Percentiles rank a stretch among this genome's conserved stretches.
Evolutionary conservation across 2,888 invertebrate genomes (phyloP).

Genomic region (Scaptomyza tumidula): DNA sequence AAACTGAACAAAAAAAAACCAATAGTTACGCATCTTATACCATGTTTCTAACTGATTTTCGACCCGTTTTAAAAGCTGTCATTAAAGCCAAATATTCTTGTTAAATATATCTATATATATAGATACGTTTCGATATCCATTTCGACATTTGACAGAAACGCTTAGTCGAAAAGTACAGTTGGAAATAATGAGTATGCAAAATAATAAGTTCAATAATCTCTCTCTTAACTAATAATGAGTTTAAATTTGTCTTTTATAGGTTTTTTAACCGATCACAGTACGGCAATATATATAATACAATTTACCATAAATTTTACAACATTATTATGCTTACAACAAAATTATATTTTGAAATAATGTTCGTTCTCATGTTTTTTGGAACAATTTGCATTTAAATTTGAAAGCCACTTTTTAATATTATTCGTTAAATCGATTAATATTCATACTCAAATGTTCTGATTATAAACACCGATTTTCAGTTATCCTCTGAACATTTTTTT

Average conservation of each 20-base stretch:
- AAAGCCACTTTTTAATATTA: neutral
- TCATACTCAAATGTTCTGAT: neutral
- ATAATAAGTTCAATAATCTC: neutral
- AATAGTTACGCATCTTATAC: neutral
- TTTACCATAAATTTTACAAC: too few species aligned
- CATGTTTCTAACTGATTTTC: neutral
- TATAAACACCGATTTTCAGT: neutral
- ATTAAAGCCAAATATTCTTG: neutral
- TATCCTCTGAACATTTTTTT: neutral
- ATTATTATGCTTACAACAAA: too few species aligned
- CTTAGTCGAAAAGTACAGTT: neutral
- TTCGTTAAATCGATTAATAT: neutral
- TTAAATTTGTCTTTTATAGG: neutral
- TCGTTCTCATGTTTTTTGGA: neutral
- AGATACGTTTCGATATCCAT: neutral
- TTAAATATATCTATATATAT: neutral
- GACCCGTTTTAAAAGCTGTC: neutral
- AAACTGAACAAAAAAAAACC: neutral
- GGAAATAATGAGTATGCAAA: neutral
- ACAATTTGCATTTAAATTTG: neutral
- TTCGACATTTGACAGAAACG: neutral
- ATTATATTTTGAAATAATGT: too few species aligned
- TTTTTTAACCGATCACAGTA: neutral
- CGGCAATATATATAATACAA: neutral
- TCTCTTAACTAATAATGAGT: neutral